A percentile compares a stretch with the other conserved stretches of the same genome.
Evolutionary conservation across 2,888 invertebrate species (phyloP).

Genomic region (Drepanosiphum platanoidis): DNA sequence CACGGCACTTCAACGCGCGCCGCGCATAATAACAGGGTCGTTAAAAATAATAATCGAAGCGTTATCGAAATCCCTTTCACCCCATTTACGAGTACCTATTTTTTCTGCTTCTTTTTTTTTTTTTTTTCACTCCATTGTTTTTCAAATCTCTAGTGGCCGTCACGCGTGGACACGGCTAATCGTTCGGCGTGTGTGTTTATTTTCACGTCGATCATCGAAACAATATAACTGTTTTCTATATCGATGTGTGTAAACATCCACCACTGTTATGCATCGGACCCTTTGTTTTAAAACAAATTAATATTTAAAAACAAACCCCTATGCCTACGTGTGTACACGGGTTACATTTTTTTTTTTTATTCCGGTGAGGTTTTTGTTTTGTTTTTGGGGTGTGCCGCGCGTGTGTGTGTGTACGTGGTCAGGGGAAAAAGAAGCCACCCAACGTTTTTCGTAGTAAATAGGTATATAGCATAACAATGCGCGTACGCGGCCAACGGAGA

Average conservation of each 20-base stretch:
- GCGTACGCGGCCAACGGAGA: background rate
- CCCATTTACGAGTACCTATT: background rate
- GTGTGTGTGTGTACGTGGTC: background rate
- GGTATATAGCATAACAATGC: slow-evolving; percentile 13
- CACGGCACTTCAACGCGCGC: slow-evolving; percentile 16
- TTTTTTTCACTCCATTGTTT: too few species aligned
- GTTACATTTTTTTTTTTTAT: slow-evolving; percentile 16
- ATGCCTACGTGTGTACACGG: too few species aligned
- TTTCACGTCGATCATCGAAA: slow-evolving; percentile 47
- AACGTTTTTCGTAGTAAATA: background rate
- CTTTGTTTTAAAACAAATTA: slow-evolving; percentile 45
- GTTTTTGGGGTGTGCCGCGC: slow-evolving; percentile 14
- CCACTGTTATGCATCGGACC: background rate
- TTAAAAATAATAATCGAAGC: slow-evolving; percentile 58
- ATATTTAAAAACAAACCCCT: slow-evolving; percentile 12
- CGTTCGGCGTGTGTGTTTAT: slow-evolving; percentile 3
- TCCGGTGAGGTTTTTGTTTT: background rate
- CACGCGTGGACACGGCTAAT: slow-evolving; percentile 54
- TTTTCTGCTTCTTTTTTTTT: slow-evolving; percentile 11
- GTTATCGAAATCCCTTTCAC: slow-evolving; percentile 40
- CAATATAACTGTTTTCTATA: slow-evolving; percentile 38
- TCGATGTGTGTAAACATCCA: slow-evolving; percentile 13
- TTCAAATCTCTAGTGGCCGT: slow-evolving; percentile 48
- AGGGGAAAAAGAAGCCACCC: slow-evolving; percentile 45
- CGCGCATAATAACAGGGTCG: slow-evolving; percentile 44